Percentiles rank a stretch among this genome's conserved stretches.
Evolutionary conservation across 2,113 vertebrate species (phyloP).

Genomic region (Tachysurus fulvidraco): DNA sequence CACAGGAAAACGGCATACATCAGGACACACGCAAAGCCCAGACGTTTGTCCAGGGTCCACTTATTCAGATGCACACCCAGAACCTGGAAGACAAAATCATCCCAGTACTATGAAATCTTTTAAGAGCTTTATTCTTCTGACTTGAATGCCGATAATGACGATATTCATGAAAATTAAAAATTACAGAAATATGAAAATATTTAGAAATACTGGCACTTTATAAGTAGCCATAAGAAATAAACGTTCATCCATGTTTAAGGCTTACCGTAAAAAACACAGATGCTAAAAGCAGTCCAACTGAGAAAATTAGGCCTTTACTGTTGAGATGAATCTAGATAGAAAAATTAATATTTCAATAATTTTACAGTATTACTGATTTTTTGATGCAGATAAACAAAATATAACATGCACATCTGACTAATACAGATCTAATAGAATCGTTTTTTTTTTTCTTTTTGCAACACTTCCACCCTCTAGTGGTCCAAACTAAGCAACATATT

Average conservation of each 20-base stretch:
- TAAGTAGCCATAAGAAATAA: background rate
- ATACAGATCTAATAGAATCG: background rate
- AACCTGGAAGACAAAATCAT: constrained; percentile 73
- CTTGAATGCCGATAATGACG: background rate
- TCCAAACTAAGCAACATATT: background rate
- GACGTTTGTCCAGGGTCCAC: constrained; percentile 91
- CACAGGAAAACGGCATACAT: constrained; percentile 94
- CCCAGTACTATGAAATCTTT: background rate
- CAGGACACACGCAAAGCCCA: constrained; percentile 86
- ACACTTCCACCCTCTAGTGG: constrained; percentile 18
- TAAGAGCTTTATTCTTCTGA: background rate
- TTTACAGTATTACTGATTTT: background rate
- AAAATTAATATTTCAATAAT: constrained; percentile 32
- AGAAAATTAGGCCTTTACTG: constrained; percentile 96
- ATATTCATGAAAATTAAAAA: background rate
- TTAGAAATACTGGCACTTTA: background rate
- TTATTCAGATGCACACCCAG: constrained; percentile 93
- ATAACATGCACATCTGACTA: background rate
- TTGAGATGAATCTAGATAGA: constrained; percentile 86
- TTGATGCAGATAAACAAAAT: background rate
- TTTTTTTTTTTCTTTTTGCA: background rate
- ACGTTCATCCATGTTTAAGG: constrained; percentile 46
- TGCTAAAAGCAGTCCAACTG: constrained; percentile 90
- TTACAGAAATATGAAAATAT: constrained; percentile 4
- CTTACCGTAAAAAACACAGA: constrained; percentile 96